phyloP scores from a whole-genome alignment of 1,140 invertebrate genomes.

The Drosophila pachea region DNA sequence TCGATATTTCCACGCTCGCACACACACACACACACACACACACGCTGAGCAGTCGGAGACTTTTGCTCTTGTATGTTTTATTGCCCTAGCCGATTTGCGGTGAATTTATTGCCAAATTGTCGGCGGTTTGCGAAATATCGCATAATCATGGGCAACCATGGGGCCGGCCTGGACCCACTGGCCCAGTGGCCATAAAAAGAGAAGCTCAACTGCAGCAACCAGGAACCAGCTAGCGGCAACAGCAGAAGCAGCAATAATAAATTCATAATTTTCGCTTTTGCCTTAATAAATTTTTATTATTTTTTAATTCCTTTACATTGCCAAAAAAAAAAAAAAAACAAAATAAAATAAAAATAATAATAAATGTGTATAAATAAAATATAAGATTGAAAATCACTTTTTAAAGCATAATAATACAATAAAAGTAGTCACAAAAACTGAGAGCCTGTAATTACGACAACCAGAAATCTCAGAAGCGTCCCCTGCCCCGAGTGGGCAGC shows the following conservation, averaged over 20 bases:
- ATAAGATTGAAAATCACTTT: conserved; percentile 42
- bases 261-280: conserved; percentile 74
- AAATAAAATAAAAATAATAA: neutral
- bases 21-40: no score
- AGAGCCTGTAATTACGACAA: conserved; percentile 44
- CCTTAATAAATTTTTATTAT: conserved; percentile 76
- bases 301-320: conserved; percentile 70
- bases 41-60: conserved; percentile 27
- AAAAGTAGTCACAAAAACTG: conserved; percentile 43
- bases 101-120: conserved; percentile 74
- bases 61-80: conserved; percentile 70
- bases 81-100: conserved; percentile 65
- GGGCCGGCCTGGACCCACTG: neutral
- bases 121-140: conserved; percentile 66
- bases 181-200: conserved; percentile 48
- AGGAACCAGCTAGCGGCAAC: conserved; percentile 8
- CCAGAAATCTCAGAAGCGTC: conserved; percentile 38
- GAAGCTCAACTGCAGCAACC: conserved; percentile 22
- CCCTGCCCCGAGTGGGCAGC: conserved; percentile 40
- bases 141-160: conserved; percentile 23
- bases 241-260: conserved; percentile 52
- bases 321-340: conserved; percentile 33
- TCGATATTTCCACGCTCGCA: conserved; percentile 25
- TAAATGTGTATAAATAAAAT: conserved; percentile 4
- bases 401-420: conserved; percentile 57